Evolutionary conservation across 2,888 invertebrate genomes (phyloP), one percentile per base, ranked within the genome.

Genomic region (Eupeodes luniger): DNA sequence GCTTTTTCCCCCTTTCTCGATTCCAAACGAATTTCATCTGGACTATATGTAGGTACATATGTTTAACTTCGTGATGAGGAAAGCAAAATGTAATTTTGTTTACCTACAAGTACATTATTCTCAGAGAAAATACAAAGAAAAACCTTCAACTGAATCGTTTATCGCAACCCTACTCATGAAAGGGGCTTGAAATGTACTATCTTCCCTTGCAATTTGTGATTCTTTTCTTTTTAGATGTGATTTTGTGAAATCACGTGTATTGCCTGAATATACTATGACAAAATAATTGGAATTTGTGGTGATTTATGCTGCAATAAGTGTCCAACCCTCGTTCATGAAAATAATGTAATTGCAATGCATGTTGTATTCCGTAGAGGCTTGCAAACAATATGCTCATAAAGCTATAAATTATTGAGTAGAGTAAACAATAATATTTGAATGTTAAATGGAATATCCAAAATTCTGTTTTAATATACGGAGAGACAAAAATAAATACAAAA

Each of bases 231-330:
- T 70, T 78, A 16, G 57, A 55, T 51, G 59, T 67, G 62, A 81
- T 85, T 75, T 81, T 69, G 53, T 75, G 81, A 78, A 85, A 85
- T 78, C 85, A 85, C 85, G 85, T 88, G 88, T 85, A 14, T 36
- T 59, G 69, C 53, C 74, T 78, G 78, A 61, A 81, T 81, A 81
- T 51, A 85, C 88, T 85, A 88, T 85, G 78, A 57, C 57, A 62
- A 69, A 81, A 66, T 85, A 85, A 85, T 88, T 85, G 88, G 75
- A 85, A 75, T 78, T 67, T 64, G 77, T 67, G 19, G 77, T 81
- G 85, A 88, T 88, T 85, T 88, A 85, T 81, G 76, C 64, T 69
- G 74, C 57, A 77, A 67, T 66, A 62, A 44, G 77, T 82, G 64
- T 40, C 19, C 19, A 40, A 55, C 75, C 78, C 82, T 75, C 44